Percentiles rank a stretch among this genome's conserved stretches.
Conservation (phyloP, 2,797 vertebrate species). For the Spinibarbus caldwelli region DNA sequence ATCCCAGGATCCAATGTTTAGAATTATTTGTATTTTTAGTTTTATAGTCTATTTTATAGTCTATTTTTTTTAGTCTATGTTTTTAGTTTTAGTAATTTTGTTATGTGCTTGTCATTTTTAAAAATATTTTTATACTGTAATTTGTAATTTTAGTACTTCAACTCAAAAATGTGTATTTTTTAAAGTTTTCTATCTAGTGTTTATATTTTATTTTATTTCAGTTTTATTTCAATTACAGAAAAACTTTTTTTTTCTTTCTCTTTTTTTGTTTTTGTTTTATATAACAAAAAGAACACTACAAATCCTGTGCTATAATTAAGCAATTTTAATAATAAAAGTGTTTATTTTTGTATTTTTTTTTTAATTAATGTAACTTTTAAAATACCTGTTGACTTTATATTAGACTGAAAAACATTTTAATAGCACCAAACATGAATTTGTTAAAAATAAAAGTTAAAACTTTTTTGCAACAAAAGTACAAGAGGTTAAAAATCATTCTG, state of each 20-base stretch:
- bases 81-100: background rate
- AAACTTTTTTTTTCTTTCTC: accelerated
- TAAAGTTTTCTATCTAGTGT: background rate
- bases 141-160: background rate
- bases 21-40: background rate
- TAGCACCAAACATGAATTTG: no score
- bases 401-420: background rate
- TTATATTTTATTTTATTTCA: background rate
- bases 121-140: no score
- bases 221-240: no score
- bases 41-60: no score
- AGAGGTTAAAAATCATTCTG: background rate
- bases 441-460: background rate
- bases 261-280: no score
- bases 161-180: no score
- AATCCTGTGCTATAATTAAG: background rate
- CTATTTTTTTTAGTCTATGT: background rate
- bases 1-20: background rate
- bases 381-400: background rate
- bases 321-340: no score
- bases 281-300: no score
- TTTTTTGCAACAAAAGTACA: background rate
- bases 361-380: background rate
- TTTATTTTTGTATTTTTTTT: background rate
- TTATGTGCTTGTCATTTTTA: background rate